Evolutionary conservation across 1,140 invertebrate genomes (phyloP).

Genomic region (Heterodera schachtii): DNA sequence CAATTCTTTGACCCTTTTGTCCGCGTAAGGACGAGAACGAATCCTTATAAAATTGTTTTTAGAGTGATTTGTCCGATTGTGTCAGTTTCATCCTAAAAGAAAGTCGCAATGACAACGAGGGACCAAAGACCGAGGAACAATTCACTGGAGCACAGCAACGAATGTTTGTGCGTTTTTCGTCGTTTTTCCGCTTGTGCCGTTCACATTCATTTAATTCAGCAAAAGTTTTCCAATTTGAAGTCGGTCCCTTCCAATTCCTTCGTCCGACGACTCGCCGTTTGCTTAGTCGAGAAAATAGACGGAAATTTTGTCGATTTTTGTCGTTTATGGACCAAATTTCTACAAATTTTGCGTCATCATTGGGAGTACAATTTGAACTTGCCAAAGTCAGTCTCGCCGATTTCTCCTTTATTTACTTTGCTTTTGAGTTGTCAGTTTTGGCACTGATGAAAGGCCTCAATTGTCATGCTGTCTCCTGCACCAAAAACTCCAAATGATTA

Average conservation of each 20-base stretch:
- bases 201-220: conserved; percentile 13
- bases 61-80: conserved; percentile 10
- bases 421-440: conserved; percentile 41
- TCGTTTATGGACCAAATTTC: conserved; percentile 42
- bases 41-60: neutral
- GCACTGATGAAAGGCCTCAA: conserved; percentile 68
- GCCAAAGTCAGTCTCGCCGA: conserved; percentile 35
- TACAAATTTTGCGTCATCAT: conserved; percentile 31
- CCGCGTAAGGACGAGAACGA: too few species aligned
- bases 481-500: conserved; percentile 93
- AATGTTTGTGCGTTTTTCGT: neutral
- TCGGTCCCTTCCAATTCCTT: conserved; percentile 42
- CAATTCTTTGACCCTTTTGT: too few species aligned
- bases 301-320: conserved; percentile 5
- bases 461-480: conserved; percentile 85
- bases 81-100: conserved; percentile 17
- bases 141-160: conserved; percentile 1
- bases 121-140: neutral
- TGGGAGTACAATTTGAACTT: conserved; percentile 48
- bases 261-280: conserved; percentile 22
- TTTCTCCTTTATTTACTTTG: neutral
- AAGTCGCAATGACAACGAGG: neutral
- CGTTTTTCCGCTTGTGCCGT: neutral
- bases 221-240: conserved; percentile 28
- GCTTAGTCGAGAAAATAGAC: conserved; percentile 31